phyloP scores from a whole-genome alignment of 2,888 invertebrate genomes.

The Mamestra brassicae region DNA sequence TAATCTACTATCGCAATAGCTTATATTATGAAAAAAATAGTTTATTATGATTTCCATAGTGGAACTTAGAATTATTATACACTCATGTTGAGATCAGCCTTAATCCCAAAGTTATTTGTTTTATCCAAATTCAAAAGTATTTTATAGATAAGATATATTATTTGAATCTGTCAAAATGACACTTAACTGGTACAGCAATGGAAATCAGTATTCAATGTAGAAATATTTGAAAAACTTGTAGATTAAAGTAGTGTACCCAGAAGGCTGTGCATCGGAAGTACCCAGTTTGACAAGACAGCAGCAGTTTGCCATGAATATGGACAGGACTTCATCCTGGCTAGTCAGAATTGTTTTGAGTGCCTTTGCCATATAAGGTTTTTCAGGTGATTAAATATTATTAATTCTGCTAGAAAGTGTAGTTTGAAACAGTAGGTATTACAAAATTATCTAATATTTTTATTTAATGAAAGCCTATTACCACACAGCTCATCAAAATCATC shows the following conservation, averaged over 20 bases:
- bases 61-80: background rate
- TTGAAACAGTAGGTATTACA: background rate
- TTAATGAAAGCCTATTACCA: too few species aligned
- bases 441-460: too few species aligned
- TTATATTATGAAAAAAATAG: background rate
- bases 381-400: background rate
- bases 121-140: background rate
- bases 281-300: background rate
- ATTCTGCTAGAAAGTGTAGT: background rate
- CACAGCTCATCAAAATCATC: too few species aligned
- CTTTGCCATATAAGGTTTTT: background rate
- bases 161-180: background rate
- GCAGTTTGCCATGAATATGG: background rate
- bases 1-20: background rate
- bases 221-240: background rate
- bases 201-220: background rate
- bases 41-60: background rate
- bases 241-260: background rate
- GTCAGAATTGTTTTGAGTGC: background rate
- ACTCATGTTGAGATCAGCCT: background rate
- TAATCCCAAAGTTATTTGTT: background rate
- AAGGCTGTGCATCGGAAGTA: background rate
- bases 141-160: background rate
- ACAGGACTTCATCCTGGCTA: background rate
- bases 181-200: background rate